Conservation (phyloP, 2,888 invertebrate species). For the Cephus rjabovi region DNA sequence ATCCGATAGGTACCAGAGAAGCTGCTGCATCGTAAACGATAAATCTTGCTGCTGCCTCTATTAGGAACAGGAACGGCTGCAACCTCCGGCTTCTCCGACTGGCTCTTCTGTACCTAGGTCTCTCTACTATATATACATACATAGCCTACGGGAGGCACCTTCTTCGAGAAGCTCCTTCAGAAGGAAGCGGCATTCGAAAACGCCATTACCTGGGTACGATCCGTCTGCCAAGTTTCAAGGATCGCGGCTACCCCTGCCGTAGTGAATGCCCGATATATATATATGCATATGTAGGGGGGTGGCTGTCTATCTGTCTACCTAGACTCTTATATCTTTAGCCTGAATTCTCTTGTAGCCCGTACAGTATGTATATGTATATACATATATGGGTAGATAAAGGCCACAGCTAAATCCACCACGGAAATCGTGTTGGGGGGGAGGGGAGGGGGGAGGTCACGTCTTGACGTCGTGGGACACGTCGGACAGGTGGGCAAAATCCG, state of each 20-base stretch:
- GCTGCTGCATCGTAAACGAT: conserved; percentile 45
- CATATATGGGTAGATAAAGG: too few relatives aligned
- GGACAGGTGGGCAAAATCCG: too few relatives aligned
- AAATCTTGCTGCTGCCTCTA: conserved; percentile 47
- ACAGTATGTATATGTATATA: too few relatives aligned
- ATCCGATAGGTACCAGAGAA: conserved; percentile 24
- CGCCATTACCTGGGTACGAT: conserved; percentile 24
- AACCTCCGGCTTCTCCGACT: not conserved
- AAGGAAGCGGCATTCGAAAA: conserved; percentile 22
- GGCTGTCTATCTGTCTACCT: too few relatives aligned
- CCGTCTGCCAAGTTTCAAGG: conserved; percentile 22
- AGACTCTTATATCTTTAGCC: too few relatives aligned
- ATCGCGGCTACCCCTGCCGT: conserved; percentile 2
- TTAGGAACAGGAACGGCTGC: conserved; percentile 30
- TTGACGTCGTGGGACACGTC: too few relatives aligned
- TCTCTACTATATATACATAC: not conserved
- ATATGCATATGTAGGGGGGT: rapidly evolving
- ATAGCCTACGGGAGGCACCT: not conserved
- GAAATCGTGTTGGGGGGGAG: too few relatives aligned
- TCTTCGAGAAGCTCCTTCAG: conserved; percentile 7
- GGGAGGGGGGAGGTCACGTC: too few relatives aligned
- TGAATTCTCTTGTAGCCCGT: too few relatives aligned
- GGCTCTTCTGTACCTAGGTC: conserved; percentile 5
- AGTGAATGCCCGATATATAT: too few relatives aligned
- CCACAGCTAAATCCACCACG: too few relatives aligned